Percentiles rank a stretch among this genome's conserved stretches.
Conservation (phyloP, 2,113 vertebrate species). For the Rhineura floridana region DNA sequence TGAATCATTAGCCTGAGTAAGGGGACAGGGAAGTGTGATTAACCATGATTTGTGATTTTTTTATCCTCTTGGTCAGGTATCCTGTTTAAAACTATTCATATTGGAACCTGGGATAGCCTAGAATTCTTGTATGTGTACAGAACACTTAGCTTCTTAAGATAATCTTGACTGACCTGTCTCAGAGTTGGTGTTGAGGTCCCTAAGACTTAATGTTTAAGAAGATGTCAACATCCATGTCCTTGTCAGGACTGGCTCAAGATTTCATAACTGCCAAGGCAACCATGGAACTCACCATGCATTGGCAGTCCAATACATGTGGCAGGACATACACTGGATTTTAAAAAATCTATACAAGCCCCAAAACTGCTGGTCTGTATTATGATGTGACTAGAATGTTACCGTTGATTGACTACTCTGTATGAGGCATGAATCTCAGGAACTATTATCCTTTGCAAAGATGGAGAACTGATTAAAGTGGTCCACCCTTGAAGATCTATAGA, state of each 20-base stretch:
- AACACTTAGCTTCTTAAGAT: neutral
- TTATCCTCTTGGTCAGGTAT: neutral
- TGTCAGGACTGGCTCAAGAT: neutral
- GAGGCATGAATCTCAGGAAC: neutral
- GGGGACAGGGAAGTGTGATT: neutral
- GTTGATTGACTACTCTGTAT: neutral
- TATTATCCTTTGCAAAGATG: neutral
- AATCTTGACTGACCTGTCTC: neutral
- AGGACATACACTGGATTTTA: neutral
- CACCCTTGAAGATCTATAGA: neutral
- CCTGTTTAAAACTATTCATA: neutral
- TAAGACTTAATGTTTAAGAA: neutral
- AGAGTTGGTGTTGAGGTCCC: neutral
- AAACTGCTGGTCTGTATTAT: neutral
- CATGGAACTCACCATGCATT: neutral
- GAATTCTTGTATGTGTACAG: neutral
- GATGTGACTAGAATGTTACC: neutral
- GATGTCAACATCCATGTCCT: neutral
- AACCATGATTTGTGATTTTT: neutral
- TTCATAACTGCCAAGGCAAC: neutral
- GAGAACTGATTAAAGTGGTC: neutral
- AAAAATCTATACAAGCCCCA: neutral
- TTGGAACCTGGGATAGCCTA: neutral
- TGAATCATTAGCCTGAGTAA: neutral
- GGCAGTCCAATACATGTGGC: neutral